Evolutionary conservation across 2,113 vertebrate species (phyloP).

Genomic region (Oreochromis spilurus): DNA sequence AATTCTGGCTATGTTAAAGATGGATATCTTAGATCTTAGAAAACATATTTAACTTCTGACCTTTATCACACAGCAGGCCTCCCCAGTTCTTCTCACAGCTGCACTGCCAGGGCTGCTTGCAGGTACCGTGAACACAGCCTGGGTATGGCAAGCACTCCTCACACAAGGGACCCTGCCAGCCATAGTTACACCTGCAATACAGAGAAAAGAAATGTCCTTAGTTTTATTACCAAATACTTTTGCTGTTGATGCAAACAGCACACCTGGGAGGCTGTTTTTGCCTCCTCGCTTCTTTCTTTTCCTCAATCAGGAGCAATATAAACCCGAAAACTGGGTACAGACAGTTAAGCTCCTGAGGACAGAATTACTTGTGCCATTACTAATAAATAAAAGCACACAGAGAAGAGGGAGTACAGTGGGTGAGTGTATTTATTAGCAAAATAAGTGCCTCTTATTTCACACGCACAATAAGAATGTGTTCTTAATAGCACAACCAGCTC

Average conservation of each 20-base stretch:
- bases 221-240: neutral
- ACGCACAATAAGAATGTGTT: neutral
- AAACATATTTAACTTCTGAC: constrained; percentile 51
- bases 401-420: neutral
- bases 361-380: neutral
- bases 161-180: constrained; percentile 91
- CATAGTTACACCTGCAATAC: constrained; percentile 85
- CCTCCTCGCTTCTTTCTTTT: neutral
- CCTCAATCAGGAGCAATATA: neutral
- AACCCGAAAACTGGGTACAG: neutral
- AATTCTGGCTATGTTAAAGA: neutral
- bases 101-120: constrained; percentile 86
- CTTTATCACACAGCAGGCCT: constrained; percentile 93
- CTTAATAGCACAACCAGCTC: neutral
- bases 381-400: neutral
- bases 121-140: constrained; percentile 91
- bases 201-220: neutral
- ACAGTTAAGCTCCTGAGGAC: neutral
- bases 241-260: neutral
- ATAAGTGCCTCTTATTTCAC: constrained; percentile 1
- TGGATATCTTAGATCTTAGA: neutral
- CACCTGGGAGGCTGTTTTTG: neutral
- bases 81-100: constrained; percentile 98
- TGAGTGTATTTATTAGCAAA: neutral
- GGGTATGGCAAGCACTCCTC: constrained; percentile 89